Base-by-base conservation (phyloP, 1,140 invertebrate genomes). In the Dryas iulia region DNA sequence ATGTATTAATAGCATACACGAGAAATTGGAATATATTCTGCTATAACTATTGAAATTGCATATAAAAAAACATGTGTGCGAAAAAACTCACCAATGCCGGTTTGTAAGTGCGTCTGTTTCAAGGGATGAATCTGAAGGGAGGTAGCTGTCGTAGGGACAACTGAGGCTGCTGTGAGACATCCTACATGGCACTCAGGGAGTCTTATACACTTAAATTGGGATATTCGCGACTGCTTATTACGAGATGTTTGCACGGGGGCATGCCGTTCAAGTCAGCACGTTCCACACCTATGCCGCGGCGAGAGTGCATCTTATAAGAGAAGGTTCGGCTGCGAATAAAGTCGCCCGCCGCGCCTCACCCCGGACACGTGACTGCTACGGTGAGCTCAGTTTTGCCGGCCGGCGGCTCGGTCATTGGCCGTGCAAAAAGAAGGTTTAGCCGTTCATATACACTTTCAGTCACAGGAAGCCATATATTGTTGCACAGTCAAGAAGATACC, bases 121-220 rank as follows among this genome's bases (percentile, higher is more conserved):
- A 8, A 91, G 83, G 31, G 89, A 91, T 56, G 89, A 90, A 69
- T 91, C 89, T 47, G 89, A 91, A 47, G 83, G 87, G 30, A 90
- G 78, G 66, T 89, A 90, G 79, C 84, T 87, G 82, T 91, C 89
- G 78, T 90, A 89, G 77, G 87, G 89, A 87, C 88, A 88, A 81
- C 84, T 89, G 47, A 88, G 81, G 83, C 87, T 91, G 79, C 87
- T 90, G 86, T 90, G 87, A 86, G 89, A 90, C 89, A 91, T 91
- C 77, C 89, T 91, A 90, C 89, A 91, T 90, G 86, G 83, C 87
- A 87, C 83, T 80, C 66, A 70, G 67, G 59, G 72, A 78, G 75
- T 81, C 71, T 86, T 76, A 65, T 84, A 76, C 81, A 84, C 82
- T 81, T 73, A 74, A 76, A 72, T 60, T 74, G 61, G 57, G 73